Conservation (phyloP, 2,113 vertebrate species). For the Piaya cayana region DNA sequence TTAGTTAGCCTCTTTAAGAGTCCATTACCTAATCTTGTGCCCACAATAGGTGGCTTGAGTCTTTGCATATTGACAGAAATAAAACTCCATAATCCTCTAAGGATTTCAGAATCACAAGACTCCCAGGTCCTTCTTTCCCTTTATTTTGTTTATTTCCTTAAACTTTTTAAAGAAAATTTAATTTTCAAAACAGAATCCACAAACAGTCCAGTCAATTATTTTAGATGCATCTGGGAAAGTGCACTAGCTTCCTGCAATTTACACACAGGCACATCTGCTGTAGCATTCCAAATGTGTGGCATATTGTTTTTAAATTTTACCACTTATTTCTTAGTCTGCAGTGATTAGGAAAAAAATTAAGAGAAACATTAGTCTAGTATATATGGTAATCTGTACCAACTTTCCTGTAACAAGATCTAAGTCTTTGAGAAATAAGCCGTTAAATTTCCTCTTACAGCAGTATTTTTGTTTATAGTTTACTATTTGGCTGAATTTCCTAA, state of each 20-base stretch:
- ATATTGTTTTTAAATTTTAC: not conserved
- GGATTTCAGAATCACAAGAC: not conserved
- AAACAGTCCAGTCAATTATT: not conserved
- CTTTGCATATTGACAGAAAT: not conserved
- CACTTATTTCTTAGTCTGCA: not conserved
- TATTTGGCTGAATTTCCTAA: not conserved
- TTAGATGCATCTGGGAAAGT: not conserved
- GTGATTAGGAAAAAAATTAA: not conserved
- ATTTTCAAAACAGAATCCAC: not conserved
- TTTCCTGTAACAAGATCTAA: not conserved
- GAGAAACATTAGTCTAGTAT: not conserved
- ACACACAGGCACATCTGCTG: not conserved
- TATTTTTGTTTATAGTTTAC: constrained; percentile 17
- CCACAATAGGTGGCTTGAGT: not conserved
- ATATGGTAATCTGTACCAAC: not conserved
- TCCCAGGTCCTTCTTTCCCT: not conserved
- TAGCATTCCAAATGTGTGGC: not conserved
- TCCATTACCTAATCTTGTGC: not conserved
- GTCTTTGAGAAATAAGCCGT: not conserved
- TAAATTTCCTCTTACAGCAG: not conserved
- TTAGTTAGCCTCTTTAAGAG: not conserved
- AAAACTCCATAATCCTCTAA: not conserved
- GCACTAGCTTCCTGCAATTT: not conserved
- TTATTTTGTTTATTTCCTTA: not conserved
- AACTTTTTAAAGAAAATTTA: not conserved